phyloP scores from a whole-genome alignment of 2,113 vertebrate genomes.

The Harpagus bidentatus region DNA sequence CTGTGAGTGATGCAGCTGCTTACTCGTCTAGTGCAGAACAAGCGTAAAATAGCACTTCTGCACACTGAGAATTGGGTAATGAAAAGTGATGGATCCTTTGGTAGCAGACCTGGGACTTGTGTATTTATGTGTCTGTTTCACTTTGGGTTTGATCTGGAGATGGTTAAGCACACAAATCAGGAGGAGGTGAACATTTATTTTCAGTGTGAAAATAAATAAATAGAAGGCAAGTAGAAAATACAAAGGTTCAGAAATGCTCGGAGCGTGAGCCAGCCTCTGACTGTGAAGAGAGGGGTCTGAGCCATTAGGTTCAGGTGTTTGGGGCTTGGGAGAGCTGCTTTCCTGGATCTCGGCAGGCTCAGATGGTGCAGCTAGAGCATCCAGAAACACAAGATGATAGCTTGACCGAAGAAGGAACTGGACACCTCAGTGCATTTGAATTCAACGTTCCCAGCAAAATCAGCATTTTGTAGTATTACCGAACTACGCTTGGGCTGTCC shows the following conservation, averaged over 20 bases:
- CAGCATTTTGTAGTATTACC: background rate
- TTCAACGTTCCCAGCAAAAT: background rate
- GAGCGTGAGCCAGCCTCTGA: background rate
- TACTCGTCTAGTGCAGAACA: background rate
- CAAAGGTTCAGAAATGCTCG: background rate
- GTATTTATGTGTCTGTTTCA: background rate
- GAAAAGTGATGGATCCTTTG: background rate
- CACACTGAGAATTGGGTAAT: background rate
- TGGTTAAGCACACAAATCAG: background rate
- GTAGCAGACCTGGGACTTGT: background rate
- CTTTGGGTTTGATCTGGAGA: constrained; percentile 24
- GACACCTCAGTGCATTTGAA: background rate
- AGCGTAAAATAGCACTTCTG: background rate
- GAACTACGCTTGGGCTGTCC: background rate
- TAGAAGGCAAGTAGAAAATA: background rate
- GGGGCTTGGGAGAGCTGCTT: background rate
- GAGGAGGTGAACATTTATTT: background rate
- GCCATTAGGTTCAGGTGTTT: background rate
- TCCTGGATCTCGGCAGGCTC: background rate
- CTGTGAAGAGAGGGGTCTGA: background rate
- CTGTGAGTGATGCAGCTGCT: constrained; percentile 5
- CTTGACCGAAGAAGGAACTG: background rate
- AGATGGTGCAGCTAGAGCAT: background rate
- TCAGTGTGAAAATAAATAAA: constrained; percentile 19
- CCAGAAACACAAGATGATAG: background rate